Percentiles rank a stretch among this genome's conserved stretches.
phyloP scores from a whole-genome alignment of 2,797 vertebrate species.

The Natrix natrix region DNA sequence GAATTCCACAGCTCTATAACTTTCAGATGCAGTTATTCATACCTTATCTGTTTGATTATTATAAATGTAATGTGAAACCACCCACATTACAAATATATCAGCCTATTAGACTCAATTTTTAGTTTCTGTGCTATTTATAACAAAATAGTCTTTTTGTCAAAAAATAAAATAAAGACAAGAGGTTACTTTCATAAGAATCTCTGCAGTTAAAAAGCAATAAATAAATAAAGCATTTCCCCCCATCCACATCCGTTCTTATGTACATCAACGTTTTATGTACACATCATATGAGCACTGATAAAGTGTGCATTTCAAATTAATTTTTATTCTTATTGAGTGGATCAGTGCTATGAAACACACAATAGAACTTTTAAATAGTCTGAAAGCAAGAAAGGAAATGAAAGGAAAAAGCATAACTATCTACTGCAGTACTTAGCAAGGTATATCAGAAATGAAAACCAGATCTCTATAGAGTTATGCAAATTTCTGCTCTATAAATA shows the following conservation, averaged over 20 bases:
- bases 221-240: not conserved
- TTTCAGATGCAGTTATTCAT: conserved; percentile 20
- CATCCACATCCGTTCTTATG: conserved; percentile 36
- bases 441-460: conserved; percentile 46
- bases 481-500: conserved; percentile 52
- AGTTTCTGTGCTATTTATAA: conserved; percentile 5
- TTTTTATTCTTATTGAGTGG: conserved; percentile 33
- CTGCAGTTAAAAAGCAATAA: conserved; percentile 30
- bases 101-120: not conserved
- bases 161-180: not conserved
- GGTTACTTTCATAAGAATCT: not conserved
- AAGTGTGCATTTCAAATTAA: conserved; percentile 38
- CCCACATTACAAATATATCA: not conserved
- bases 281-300: conserved; percentile 38
- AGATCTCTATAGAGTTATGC: conserved; percentile 45
- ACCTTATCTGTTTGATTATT: conserved; percentile 20
- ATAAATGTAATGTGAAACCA: conserved; percentile 5
- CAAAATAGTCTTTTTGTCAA: not conserved
- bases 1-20: not conserved
- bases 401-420: conserved; percentile 36
- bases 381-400: conserved; percentile 34
- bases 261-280: conserved; percentile 39
- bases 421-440: conserved; percentile 37
- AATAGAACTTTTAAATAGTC: conserved; percentile 37
- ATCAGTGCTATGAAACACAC: conserved; percentile 27